Conservation (phyloP, 2,113 vertebrate genomes). For the Ptilonorhynchus violaceus region DNA sequence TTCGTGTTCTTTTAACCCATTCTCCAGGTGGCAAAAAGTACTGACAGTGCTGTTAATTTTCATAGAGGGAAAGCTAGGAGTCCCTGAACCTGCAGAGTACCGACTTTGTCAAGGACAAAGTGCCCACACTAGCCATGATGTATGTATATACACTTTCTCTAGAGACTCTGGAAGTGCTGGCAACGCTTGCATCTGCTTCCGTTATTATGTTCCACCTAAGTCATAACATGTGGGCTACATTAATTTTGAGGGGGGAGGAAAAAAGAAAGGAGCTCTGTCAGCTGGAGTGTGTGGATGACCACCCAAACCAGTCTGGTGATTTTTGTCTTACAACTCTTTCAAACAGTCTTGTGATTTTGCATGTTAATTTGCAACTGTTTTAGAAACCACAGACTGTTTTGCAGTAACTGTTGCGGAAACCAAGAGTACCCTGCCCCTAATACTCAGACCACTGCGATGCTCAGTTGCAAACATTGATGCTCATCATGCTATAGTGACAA, state of each 20-base stretch:
- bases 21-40: neutral
- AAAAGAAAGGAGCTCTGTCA: neutral
- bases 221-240: fast-evolving
- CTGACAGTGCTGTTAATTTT: neutral
- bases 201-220: neutral
- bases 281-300: neutral
- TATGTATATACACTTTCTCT: fast-evolving
- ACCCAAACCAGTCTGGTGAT: neutral
- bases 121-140: neutral
- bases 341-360: neutral
- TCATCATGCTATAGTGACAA: neutral
- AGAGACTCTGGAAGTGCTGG: neutral
- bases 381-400: neutral
- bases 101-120: neutral
- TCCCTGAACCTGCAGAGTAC: neutral
- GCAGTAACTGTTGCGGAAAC: neutral
- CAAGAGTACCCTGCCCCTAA: neutral
- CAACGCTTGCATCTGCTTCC: fast-evolving
- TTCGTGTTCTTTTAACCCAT: neutral
- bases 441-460: neutral
- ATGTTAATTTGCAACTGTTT: neutral
- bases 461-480: neutral
- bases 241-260: too few species aligned
- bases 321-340: neutral
- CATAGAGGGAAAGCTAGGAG: neutral